Conservation (phyloP, 2,888 invertebrate genomes). For the Pseudeuparius sepicola region DNA sequence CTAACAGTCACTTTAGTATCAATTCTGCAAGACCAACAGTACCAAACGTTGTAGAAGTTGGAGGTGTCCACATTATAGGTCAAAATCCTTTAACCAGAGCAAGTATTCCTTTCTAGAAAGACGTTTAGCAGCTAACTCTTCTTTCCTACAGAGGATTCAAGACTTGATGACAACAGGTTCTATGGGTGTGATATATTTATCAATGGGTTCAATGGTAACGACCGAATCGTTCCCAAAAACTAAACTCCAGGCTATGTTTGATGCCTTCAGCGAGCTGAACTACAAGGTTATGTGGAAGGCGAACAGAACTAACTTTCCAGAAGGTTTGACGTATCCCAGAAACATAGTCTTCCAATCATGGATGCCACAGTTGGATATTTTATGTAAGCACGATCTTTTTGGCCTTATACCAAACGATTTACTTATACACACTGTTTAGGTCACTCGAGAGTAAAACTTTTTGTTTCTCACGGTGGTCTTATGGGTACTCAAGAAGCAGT, state of each 20-base stretch:
- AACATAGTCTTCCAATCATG: slow-evolving; percentile 45
- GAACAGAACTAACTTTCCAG: slow-evolving; percentile 41
- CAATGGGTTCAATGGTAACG: slow-evolving; percentile 49
- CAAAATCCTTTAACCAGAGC: slow-evolving; percentile 43
- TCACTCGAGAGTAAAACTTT: slow-evolving; percentile 40
- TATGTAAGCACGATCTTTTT: slow-evolving; percentile 39
- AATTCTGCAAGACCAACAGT: slow-evolving; percentile 46
- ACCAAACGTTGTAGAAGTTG: slow-evolving; percentile 47
- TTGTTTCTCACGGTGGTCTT: slow-evolving; percentile 45
- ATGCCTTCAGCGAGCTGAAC: slow-evolving; percentile 43
- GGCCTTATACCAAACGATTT: neutral
- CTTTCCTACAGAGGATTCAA: too few relatives aligned
- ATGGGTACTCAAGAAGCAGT: slow-evolving; percentile 42
- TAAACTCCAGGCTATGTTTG: slow-evolving; percentile 41
- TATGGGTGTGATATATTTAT: slow-evolving; percentile 45
- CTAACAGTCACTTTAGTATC: slow-evolving; percentile 48
- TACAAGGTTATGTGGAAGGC: slow-evolving; percentile 48
- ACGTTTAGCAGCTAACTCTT: too few relatives aligned
- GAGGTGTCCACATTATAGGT: slow-evolving; percentile 41
- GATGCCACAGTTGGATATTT: slow-evolving; percentile 47
- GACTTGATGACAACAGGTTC: slow-evolving; percentile 14
- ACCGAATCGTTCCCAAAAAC: slow-evolving; percentile 45
- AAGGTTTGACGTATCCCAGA: slow-evolving; percentile 37
- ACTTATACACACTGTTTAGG: slow-evolving; percentile 29
- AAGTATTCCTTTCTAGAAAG: too few relatives aligned